phyloP scores from a whole-genome alignment of 2,888 invertebrate species.

The Microctonus aethiopoides region DNA sequence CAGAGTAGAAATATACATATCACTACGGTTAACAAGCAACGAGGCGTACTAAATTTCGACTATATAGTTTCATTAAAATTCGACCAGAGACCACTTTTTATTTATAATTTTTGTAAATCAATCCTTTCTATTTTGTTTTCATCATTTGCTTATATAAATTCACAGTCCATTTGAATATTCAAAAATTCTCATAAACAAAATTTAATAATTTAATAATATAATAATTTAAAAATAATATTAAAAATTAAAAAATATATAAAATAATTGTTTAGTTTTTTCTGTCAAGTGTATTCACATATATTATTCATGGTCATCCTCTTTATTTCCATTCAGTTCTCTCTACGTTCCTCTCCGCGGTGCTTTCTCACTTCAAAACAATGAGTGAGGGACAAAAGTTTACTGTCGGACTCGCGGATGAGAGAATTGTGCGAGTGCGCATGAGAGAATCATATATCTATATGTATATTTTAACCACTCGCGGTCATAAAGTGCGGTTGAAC shows the following conservation, averaged over 20 bases:
- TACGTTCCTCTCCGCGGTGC: constrained; percentile 9
- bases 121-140: constrained; percentile 11
- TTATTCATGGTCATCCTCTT: background rate
- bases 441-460: constrained; percentile 53
- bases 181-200: no score
- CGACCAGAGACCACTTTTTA: constrained; percentile 35
- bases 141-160: no score
- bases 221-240: no score
- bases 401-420: constrained; percentile 38
- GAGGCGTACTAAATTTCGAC: constrained; percentile 37
- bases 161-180: no score
- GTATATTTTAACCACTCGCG: constrained; percentile 56
- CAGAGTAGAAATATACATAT: constrained; percentile 39
- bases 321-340: background rate
- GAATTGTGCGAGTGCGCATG: constrained; percentile 6
- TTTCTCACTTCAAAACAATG: constrained; percentile 53
- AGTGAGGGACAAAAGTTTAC: constrained; percentile 53
- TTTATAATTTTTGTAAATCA: constrained; percentile 40
- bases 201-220: no score
- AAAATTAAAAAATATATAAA: no score
- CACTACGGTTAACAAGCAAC: constrained; percentile 43
- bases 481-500: constrained; percentile 59
- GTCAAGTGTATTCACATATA: background rate
- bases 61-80: constrained; percentile 42
- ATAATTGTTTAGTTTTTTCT: no score